A percentile compares a stretch with the other conserved stretches of the same genome.
Evolutionary conservation across 2,888 invertebrate genomes (phyloP).

Genomic region (Lasioglossum malachurum): DNA sequence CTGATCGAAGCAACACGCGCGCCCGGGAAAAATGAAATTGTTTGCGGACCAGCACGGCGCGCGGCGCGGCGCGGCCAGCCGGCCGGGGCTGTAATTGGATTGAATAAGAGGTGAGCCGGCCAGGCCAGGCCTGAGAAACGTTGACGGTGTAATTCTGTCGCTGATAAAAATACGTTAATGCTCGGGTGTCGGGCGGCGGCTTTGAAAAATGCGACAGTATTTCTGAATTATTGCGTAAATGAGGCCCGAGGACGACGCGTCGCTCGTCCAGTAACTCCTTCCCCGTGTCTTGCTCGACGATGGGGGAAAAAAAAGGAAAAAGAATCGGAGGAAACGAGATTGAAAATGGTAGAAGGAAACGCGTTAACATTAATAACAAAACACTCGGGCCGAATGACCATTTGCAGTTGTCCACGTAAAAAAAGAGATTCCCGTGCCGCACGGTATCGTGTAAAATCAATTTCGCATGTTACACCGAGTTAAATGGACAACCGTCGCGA

Average conservation of each 20-base stretch:
- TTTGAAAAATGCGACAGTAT: slow-evolving; percentile 45
- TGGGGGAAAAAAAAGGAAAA: not conserved
- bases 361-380: slow-evolving; percentile 5
- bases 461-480: not conserved
- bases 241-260: not conserved
- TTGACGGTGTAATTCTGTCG: slow-evolving; percentile 48
- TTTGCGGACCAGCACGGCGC: slow-evolving; percentile 12
- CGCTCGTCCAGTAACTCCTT: slow-evolving; percentile 16
- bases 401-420: not conserved
- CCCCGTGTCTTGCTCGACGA: not conserved
- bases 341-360: slow-evolving; percentile 13
- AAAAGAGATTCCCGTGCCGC: not conserved
- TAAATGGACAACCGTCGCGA: not conserved
- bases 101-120: slow-evolving; percentile 39
- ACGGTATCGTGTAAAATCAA: not conserved
- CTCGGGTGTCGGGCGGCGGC: slow-evolving; percentile 34
- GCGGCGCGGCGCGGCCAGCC: not conserved
- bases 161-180: slow-evolving; percentile 47
- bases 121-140: not conserved
- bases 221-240: slow-evolving; percentile 23
- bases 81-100: slow-evolving; percentile 47
- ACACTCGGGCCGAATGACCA: not conserved
- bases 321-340: not conserved
- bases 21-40: slow-evolving; percentile 55
- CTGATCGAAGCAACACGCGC: slow-evolving; percentile 31